These are phyloP conservation scores for Furnarius figulus DNA, from an alignment of 2,113 vertebrate genomes.

Conservation along the genomic window DNA sequence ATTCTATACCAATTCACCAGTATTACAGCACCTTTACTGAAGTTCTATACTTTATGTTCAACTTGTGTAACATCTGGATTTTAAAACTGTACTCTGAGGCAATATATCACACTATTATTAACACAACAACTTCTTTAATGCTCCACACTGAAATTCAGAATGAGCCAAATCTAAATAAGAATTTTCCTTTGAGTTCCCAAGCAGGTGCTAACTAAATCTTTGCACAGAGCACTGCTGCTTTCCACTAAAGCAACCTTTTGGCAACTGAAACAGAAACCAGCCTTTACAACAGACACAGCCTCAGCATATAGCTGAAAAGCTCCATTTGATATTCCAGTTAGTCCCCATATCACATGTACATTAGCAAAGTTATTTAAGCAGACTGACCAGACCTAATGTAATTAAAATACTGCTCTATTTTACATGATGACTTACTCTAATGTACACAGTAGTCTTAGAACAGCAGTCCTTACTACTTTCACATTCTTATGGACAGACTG, in stretches of 20 bases:
- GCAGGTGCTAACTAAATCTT: not conserved
- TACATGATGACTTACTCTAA: not conserved
- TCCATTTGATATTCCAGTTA: not conserved
- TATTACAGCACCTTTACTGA: not conserved
- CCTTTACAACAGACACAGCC: not conserved
- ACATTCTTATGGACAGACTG: not conserved
- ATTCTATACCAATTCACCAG: not conserved
- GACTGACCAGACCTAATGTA: not conserved
- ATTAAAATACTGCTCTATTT: not conserved
- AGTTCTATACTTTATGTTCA: not conserved
- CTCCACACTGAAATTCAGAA: rapidly evolving
- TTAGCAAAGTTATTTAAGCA: not conserved
- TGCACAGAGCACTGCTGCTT: not conserved
- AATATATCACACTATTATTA: not conserved
- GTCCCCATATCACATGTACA: not conserved
- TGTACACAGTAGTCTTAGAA: not conserved
- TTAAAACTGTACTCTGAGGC: not conserved
- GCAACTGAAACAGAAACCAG: not conserved
- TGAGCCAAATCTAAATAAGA: not conserved
- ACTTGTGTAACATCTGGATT: not conserved
- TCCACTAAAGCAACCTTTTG: not conserved
- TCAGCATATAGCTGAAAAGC: not conserved
- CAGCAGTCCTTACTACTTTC: not conserved
- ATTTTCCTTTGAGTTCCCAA: not conserved
- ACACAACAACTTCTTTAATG: not conserved